These are phyloP conservation scores for Alethe diademata DNA, from an alignment of 2,113 vertebrate genomes.

Conservation along the genomic window DNA sequence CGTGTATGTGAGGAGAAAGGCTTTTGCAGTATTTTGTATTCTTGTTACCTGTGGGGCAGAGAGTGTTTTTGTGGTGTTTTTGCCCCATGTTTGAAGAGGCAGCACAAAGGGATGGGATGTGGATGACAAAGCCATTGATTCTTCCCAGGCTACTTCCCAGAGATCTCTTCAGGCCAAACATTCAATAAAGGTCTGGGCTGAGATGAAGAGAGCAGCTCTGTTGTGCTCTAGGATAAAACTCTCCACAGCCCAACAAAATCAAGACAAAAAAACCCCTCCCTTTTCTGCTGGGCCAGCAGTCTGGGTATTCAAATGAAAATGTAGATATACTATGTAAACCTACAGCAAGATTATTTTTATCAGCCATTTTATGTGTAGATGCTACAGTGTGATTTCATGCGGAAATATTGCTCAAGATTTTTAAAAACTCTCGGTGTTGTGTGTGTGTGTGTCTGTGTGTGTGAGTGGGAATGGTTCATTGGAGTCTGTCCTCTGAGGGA, in stretches of 20 bases:
- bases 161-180: neutral
- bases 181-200: neutral
- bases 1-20: neutral
- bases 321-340: constrained; percentile 54
- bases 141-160: constrained; percentile 18
- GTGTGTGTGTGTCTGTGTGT: neutral
- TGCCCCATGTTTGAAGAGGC: neutral
- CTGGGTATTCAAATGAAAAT: constrained; percentile 30
- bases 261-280: neutral
- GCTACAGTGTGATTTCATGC: constrained; percentile 60
- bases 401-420: constrained; percentile 49
- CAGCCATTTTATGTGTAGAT: constrained; percentile 48
- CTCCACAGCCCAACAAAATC: neutral
- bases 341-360: constrained; percentile 51
- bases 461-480: neutral
- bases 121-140: constrained; percentile 33
- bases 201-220: neutral
- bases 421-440: constrained; percentile 24
- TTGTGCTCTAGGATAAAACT: neutral
- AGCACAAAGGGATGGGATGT: neutral
- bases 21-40: constrained; percentile 21
- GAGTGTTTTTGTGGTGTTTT: neutral
- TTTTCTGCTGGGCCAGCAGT: constrained; percentile 33
- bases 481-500: constrained; percentile 5
- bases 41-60: neutral